These are phyloP conservation scores for Clupea harengus DNA, from an alignment of 2,113 vertebrate species.

Conservation along the genomic window DNA sequence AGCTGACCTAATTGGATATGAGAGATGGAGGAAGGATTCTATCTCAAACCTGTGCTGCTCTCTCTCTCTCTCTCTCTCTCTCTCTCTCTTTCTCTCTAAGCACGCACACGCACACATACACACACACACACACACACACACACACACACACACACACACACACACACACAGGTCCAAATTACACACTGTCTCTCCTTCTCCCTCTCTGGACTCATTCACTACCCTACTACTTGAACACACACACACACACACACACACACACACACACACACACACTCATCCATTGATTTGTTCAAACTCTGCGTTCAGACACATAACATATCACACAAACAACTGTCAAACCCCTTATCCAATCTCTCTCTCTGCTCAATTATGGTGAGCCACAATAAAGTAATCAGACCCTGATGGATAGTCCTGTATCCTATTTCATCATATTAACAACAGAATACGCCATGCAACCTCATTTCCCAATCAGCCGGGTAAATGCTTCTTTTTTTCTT, in stretches of 20 bases:
- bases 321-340: neutral
- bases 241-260: neutral
- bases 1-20: neutral
- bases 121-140: no score
- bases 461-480: neutral
- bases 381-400: slow-evolving; percentile 37
- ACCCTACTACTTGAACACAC: neutral
- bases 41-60: neutral
- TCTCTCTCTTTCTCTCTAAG: no score
- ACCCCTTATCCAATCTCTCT: slow-evolving; percentile 5
- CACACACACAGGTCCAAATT: no score
- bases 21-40: no score
- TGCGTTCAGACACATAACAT: neutral
- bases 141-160: no score
- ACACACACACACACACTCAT: slow-evolving; percentile 11
- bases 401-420: slow-evolving; percentile 41
- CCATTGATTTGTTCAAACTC: neutral
- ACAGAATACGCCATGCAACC: neutral
- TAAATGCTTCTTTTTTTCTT: neutral
- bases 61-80: neutral
- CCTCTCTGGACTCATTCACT: neutral
- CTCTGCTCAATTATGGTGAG: slow-evolving; percentile 28
- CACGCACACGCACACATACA: no score
- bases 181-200: neutral
- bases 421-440: slow-evolving; percentile 21